Evolutionary conservation across 2,888 invertebrate species (phyloP), one percentile per base, ranked within the genome.

Genomic region (Leptura quadrifasciata): DNA sequence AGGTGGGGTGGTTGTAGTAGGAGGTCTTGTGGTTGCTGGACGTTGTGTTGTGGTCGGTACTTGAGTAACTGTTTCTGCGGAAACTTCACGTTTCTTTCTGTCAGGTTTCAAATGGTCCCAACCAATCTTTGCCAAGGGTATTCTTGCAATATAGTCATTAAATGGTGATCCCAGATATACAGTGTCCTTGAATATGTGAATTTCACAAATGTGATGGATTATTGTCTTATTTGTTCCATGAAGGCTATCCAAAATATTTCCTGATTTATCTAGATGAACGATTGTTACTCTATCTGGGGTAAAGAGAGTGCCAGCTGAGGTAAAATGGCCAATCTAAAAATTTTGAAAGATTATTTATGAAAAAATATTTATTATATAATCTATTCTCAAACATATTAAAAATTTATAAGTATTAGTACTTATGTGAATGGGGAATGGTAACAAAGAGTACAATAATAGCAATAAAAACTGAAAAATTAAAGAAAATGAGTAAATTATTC

Each of bases 131-230:
- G 91, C 91, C 12, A 92, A 90, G 47, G 93, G 91, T n/a, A 95
- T 91, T 71, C 93, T 91, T 0, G 91, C 94, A 61, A 96, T 87
- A 82, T 91, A 94, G 72, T 92, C 90, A 84, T 93, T 93, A 80
- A 91, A 92, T 0, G 95, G 95, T 17, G 92, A 92, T 20, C 95
- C 96, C 39, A 94, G 88, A 84, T 93, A 93, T 15, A 95, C 88
- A 81, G 91, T 91, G 80, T 93, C 92, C 68, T 93, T 92, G 84
- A 91, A 92, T 63, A 94, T 91, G 77, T 93, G 90, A 2, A 93
- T 93, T 83, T 95, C 95, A 81, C 94, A 93, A 20, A 95, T 90
- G 10, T 87, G 86, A 0, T 79, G n/a, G n/a, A n/a, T 72, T 0
- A 94, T 83, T 21, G 91, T 90, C 52, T 89, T 90, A 84, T 94